These are phyloP conservation scores for Fukomys damarensis DNA, from an alignment of 2,113 vertebrate species.

Conservation along the genomic window DNA sequence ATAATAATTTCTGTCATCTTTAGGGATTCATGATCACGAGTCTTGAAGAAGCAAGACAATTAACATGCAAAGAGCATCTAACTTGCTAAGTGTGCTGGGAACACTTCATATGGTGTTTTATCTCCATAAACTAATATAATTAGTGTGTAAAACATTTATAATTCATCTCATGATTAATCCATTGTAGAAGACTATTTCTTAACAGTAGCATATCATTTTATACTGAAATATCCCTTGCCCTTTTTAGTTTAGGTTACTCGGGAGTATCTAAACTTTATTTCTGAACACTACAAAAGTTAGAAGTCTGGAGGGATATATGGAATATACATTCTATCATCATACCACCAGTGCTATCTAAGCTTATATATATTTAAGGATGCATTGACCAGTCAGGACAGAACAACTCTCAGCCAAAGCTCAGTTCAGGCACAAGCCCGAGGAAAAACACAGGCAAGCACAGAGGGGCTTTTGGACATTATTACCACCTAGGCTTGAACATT, in stretches of 20 bases:
- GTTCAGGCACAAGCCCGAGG: not conserved
- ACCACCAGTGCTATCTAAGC: not conserved
- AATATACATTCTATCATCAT: not conserved
- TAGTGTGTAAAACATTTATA: constrained; percentile 81
- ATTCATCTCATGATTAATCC: constrained; percentile 79
- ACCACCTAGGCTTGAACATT: constrained; percentile 18
- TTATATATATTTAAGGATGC: not conserved
- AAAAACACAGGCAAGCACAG: not conserved
- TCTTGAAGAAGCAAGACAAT: constrained; percentile 70
- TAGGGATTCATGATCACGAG: constrained; percentile 56
- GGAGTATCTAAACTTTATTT: constrained; percentile 46
- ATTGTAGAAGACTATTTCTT: constrained; percentile 59
- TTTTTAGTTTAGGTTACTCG: constrained; percentile 60
- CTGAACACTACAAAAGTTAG: constrained; percentile 20
- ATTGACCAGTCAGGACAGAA: not conserved
- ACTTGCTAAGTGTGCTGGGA: constrained; percentile 73
- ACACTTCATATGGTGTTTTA: constrained; percentile 79
- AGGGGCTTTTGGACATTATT: not conserved
- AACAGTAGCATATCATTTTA: constrained; percentile 63
- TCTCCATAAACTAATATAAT: constrained; percentile 81
- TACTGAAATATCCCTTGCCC: constrained; percentile 49
- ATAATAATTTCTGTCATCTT: constrained; percentile 75
- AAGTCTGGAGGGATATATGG: constrained; percentile 49
- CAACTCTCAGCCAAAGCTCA: not conserved
- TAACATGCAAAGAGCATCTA: constrained; percentile 74